phyloP scores from a whole-genome alignment of 2,888 invertebrate genomes.

The Scaptodrosophila latifasciaeformis region DNA sequence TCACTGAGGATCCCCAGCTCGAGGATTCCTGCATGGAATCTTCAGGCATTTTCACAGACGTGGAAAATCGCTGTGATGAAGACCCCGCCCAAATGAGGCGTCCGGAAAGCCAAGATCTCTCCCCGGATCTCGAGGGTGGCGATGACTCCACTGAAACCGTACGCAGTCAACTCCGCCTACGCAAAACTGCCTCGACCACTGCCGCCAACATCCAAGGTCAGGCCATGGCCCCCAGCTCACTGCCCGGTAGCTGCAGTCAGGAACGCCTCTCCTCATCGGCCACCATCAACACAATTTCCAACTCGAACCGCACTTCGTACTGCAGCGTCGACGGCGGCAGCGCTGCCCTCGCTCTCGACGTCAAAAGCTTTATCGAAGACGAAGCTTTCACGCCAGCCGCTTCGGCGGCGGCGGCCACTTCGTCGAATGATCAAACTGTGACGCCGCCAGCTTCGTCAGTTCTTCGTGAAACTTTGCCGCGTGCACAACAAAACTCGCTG shows the following conservation, averaged over 20 bases:
- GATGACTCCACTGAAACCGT: conserved; percentile 75
- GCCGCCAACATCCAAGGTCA: conserved; percentile 34
- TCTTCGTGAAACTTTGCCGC: conserved; percentile 68
- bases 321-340: conserved; percentile 70
- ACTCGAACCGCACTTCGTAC: conserved; percentile 72
- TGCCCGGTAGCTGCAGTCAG: conserved; percentile 59
- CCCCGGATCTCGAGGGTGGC: conserved; percentile 46
- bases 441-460: conserved; percentile 65
- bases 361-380: conserved; percentile 67
- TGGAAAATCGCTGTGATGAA: conserved; percentile 84
- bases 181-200: conserved; percentile 36
- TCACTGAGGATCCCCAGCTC: conserved; percentile 76
- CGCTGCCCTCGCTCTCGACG: conserved; percentile 36
- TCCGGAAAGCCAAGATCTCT: conserved; percentile 46
- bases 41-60: conserved; percentile 91
- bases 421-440: conserved; percentile 23
- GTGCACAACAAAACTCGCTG: conserved; percentile 68
- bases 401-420: conserved; percentile 25
- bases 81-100: conserved; percentile 74
- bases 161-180: conserved; percentile 74
- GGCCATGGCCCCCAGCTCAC: conserved; percentile 49
- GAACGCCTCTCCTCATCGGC: conserved; percentile 67
- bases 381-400: conserved; percentile 61
- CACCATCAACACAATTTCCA: conserved; percentile 57
- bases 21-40: conserved; percentile 92